phyloP scores from a whole-genome alignment of 2,113 vertebrate genomes.

The Girardinichthys multiradiatus region DNA sequence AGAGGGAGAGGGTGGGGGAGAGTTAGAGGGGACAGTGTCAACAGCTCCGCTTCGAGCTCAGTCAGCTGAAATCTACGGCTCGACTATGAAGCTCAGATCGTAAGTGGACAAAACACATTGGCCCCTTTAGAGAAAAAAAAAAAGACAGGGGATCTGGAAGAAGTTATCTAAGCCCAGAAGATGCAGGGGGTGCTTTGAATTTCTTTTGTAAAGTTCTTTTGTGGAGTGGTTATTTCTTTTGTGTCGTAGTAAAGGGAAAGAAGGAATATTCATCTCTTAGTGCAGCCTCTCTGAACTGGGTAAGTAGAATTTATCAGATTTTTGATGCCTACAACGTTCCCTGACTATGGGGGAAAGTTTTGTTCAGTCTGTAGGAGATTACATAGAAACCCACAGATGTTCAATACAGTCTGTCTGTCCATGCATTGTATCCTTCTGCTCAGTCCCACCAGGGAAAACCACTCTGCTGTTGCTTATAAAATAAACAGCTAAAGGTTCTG shows the following conservation, averaged over 20 bases:
- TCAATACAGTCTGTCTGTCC: conserved; percentile 22
- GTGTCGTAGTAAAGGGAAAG: conserved; percentile 30
- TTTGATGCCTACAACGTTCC: conserved; percentile 41
- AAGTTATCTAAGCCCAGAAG: conserved; percentile 15
- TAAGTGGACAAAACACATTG: conserved; percentile 47
- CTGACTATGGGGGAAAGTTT: conserved; percentile 16
- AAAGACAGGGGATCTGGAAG: conserved; percentile 29
- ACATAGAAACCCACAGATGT: conserved; percentile 36
- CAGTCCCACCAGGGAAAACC: conserved; percentile 15
- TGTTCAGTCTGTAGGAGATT: conserved; percentile 19
- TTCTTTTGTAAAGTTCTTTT: conserved; percentile 8
- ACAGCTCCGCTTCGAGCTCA: conserved; percentile 70
- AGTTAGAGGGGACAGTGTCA: conserved; percentile 67
- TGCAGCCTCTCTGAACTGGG: conserved; percentile 54
- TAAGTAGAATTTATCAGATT: conserved; percentile 65
- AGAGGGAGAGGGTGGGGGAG: conserved; percentile 36
- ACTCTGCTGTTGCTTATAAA: conserved; percentile 39
- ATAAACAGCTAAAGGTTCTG: conserved; percentile 34
- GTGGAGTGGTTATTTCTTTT: conserved; percentile 10
- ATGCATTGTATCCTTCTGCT: conserved; percentile 16
- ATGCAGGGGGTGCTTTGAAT: conserved; percentile 23
- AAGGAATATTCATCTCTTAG: conserved; percentile 46
- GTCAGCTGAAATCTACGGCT: conserved; percentile 77
- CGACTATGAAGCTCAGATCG: conserved; percentile 41
- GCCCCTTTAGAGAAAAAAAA: conserved; percentile 14